Evolutionary conservation across 2,113 vertebrate species (phyloP), one percentile per base, ranked within the genome.

Genomic region (Lycaon pictus): DNA sequence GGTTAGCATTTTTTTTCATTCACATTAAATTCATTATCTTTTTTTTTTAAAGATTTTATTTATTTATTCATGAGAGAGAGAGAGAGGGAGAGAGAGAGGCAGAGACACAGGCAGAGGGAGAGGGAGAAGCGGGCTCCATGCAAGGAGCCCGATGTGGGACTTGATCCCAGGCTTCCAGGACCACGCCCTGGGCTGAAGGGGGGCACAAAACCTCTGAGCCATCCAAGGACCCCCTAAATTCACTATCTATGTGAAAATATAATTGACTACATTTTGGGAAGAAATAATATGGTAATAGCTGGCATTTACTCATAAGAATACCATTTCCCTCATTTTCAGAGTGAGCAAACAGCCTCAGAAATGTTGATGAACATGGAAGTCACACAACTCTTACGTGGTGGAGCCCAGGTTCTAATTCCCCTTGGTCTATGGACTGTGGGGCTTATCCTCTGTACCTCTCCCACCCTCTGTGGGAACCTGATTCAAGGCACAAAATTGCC

Each of bases 301-400:
- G 67, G 27, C 67, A 87, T 88, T 96, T 93, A 93, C 90, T 84
- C n/a, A 55, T 60, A 84, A 43, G 25, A 92, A 86, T 58, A 43
- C 1, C n/a, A 71, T 95, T 63, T 76, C 94, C n/a, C 37, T 96
- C 25, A 85, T 90, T 90, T 88, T 94, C 60, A 17, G 88, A 72
- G 6, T 37, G 69, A 95, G 56, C 67, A 82, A 90, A 60, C 11
- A 88, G n/a, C 69, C n/a, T 95, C 25, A 27, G 62, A 67, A 93
- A 55, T 17, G 13, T 56, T 81, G 72, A 81, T 80, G 48, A 51
- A 58, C 43, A 62, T 55, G 23, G 35, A 90, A 80, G 29, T 65
- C 58, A 48, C 35, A 62, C 25, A 56, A 63, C 51, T 90, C 76
- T 80, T 32, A n/a, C 7, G 29, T 56, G 48, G 67, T 4, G 92